These are phyloP conservation scores for Timema podura DNA, from an alignment of 2,888 invertebrate species.

Conservation along the genomic window DNA sequence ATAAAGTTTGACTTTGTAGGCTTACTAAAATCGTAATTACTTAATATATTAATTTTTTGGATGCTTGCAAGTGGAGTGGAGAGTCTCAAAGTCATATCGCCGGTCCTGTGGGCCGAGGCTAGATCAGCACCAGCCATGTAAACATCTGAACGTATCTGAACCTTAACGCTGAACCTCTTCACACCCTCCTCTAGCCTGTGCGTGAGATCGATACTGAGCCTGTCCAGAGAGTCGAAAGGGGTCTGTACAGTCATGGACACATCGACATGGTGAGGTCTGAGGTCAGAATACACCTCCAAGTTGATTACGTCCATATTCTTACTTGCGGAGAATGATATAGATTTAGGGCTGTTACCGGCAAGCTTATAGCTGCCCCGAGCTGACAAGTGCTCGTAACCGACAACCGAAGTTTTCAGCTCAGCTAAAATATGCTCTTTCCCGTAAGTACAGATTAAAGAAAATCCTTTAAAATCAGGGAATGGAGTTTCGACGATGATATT, in stretches of 20 bases:
- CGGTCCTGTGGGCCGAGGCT: background rate
- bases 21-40: constrained; percentile 8
- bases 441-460: constrained; percentile 10
- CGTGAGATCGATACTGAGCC: background rate
- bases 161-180: background rate
- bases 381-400: constrained; percentile 25
- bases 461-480: constrained; percentile 1
- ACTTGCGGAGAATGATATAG: background rate
- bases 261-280: background rate
- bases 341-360: background rate
- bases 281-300: background rate
- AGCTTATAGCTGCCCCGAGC: constrained; percentile 26
- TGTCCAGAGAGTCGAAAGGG: background rate
- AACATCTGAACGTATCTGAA: background rate
- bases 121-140: background rate
- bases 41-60: background rate
- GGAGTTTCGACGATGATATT: constrained; percentile 9
- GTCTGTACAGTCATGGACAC: background rate
- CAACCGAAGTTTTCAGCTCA: constrained; percentile 22
- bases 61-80: background rate
- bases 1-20: background rate
- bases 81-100: background rate
- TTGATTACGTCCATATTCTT: constrained; percentile 11
- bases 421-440: background rate
- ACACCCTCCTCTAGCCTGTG: background rate